phyloP scores from a whole-genome alignment of 2,888 invertebrate species.

The Eucriotettix oculatus region DNA sequence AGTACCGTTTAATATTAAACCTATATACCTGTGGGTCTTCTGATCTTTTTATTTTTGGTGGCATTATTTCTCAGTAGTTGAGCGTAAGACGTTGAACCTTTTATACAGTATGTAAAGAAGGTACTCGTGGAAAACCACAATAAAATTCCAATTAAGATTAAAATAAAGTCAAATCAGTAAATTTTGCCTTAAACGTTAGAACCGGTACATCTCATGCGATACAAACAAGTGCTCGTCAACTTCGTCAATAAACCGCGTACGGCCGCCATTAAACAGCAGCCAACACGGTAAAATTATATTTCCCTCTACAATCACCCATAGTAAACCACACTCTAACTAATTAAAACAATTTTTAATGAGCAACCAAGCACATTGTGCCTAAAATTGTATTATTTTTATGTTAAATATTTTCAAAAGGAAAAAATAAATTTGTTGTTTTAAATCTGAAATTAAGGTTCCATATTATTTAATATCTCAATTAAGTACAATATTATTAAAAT shows the following conservation, averaged over 20 bases:
- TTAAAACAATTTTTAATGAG: neutral
- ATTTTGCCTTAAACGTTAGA: too few species aligned
- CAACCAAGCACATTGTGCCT: neutral
- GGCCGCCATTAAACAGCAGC: neutral
- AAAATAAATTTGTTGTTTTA: too few species aligned
- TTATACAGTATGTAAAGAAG: too few species aligned
- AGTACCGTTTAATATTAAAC: neutral
- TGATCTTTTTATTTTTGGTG: constrained; percentile 5
- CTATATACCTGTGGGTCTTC: neutral
- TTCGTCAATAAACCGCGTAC: neutral
- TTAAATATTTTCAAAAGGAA: too few species aligned
- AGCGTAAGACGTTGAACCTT: too few species aligned
- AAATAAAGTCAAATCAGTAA: too few species aligned
- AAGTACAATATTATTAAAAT: too few species aligned
- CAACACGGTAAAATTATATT: neutral
- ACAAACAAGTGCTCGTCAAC: neutral
- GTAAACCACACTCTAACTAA: neutral
- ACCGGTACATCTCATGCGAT: neutral
- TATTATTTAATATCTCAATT: too few species aligned
- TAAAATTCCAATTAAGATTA: too few species aligned
- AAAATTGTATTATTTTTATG: too few species aligned
- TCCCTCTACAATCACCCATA: neutral
- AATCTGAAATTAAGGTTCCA: too few species aligned
- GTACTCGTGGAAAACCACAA: too few species aligned
- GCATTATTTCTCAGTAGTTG: neutral